These are phyloP conservation scores for Morone chrysops DNA, from an alignment of 2,113 vertebrate species.

Conservation along the genomic window DNA sequence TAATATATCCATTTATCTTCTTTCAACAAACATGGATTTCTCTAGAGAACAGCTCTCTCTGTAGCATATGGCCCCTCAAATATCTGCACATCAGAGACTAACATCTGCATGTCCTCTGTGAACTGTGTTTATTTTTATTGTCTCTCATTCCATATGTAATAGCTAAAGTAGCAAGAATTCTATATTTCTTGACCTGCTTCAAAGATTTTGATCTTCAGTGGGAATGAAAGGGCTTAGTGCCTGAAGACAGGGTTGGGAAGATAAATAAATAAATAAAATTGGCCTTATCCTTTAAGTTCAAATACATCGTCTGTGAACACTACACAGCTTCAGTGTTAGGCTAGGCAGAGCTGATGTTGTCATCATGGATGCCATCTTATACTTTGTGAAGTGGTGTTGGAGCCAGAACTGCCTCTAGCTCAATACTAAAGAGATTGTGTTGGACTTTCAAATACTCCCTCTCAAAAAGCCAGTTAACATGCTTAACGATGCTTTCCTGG, in stretches of 20 bases:
- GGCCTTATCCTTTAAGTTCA: not conserved
- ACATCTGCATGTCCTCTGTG: conserved; percentile 36
- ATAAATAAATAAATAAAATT: not conserved
- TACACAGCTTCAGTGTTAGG: too few relatives aligned
- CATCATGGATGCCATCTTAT: too few relatives aligned
- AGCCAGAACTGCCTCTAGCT: too few relatives aligned
- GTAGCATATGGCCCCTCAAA: conserved; percentile 19
- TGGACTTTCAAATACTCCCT: too few relatives aligned
- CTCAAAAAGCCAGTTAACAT: too few relatives aligned
- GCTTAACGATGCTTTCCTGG: too few relatives aligned
- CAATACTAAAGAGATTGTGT: too few relatives aligned
- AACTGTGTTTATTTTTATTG: conserved; percentile 24
- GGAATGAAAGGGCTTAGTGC: not conserved
- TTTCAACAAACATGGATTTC: conserved; percentile 56
- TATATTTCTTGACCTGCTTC: not conserved
- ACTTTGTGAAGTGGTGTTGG: too few relatives aligned
- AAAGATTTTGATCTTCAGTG: not conserved
- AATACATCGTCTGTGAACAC: not conserved
- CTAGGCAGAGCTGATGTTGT: too few relatives aligned
- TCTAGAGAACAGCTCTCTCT: conserved; percentile 36
- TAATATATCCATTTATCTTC: conserved; percentile 52
- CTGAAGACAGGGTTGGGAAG: not conserved
- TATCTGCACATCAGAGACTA: conserved; percentile 44
- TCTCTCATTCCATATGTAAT: conserved; percentile 5
- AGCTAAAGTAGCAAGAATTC: not conserved